phyloP scores from a whole-genome alignment of 2,797 vertebrate genomes.

The Lates japonicus region DNA sequence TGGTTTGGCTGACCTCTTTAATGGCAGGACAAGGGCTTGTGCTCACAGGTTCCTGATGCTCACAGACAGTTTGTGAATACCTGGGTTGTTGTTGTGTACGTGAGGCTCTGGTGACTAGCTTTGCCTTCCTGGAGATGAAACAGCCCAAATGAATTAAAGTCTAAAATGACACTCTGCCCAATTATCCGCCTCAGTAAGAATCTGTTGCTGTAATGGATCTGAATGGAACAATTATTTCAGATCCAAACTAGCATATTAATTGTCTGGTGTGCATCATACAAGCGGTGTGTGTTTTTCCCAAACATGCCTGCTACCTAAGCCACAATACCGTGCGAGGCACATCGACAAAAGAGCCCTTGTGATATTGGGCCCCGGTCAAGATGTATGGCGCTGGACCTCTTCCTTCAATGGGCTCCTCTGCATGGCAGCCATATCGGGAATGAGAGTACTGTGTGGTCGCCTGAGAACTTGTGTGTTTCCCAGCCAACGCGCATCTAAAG shows the following conservation, averaged over 20 bases:
- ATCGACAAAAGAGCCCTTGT: constrained; percentile 66
- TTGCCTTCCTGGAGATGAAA: constrained; percentile 4
- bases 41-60: constrained; percentile 49
- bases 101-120: constrained; percentile 15
- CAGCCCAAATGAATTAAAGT: neutral
- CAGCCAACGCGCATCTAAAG: constrained; percentile 86
- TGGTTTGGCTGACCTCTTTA: constrained; percentile 63
- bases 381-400: constrained; percentile 74
- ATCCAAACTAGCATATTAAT: constrained; percentile 2
- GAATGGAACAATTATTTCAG: constrained; percentile 3
- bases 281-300: constrained; percentile 36
- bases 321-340: constrained; percentile 49
- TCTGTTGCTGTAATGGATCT: neutral
- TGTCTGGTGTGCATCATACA: neutral
- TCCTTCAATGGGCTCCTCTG: constrained; percentile 77
- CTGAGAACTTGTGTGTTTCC: constrained; percentile 86
- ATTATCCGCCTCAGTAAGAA: neutral
- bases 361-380: constrained; percentile 75
- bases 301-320: constrained; percentile 50
- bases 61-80: constrained; percentile 16
- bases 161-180: neutral
- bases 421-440: constrained; percentile 79
- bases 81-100: constrained; percentile 16
- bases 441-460: constrained; percentile 81
- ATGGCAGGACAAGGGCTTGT: constrained; percentile 35